A percentile compares a stretch with the other conserved stretches of the same genome.
Evolutionary conservation across 1,140 invertebrate species (phyloP).

Genomic region (Drosophila sucinea): DNA sequence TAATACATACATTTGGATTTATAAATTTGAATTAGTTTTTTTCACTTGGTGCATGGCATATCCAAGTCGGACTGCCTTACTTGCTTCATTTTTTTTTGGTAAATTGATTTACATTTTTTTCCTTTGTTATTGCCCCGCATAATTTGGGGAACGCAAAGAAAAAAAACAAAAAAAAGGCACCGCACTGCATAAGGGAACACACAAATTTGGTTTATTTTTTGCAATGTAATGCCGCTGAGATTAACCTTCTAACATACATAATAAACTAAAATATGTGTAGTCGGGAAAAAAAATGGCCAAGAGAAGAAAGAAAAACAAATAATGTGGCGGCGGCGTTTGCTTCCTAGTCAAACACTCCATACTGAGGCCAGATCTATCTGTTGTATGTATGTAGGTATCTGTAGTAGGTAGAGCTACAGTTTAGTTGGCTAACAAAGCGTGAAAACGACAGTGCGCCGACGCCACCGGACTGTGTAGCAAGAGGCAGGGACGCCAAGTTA

Average conservation of each 20-base stretch:
- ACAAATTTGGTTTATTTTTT: conserved; percentile 48
- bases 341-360: conserved; percentile 46
- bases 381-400: too few species aligned
- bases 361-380: conserved; percentile 11
- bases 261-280: conserved; percentile 56
- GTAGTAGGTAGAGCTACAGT: conserved; percentile 48
- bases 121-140: conserved; percentile 21
- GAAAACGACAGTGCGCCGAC: conserved; percentile 65
- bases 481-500: conserved; percentile 26
- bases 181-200: conserved; percentile 27
- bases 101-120: conserved; percentile 71
- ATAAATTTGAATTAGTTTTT: too few species aligned
- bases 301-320: conserved; percentile 19
- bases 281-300: background rate
- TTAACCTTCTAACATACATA: conserved; percentile 80
- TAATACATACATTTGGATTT: too few species aligned
- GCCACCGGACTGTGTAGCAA: background rate
- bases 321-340: conserved; percentile 27
- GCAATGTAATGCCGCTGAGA: conserved; percentile 73
- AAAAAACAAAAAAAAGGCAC: conserved; percentile 42
- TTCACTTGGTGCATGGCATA: too few species aligned
- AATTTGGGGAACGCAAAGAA: conserved; percentile 30
- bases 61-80: too few species aligned
- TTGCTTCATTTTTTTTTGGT: conserved; percentile 25
- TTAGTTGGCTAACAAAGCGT: conserved; percentile 80